Percentiles rank a stretch among this genome's conserved stretches.
Conservation (phyloP, 2,888 invertebrate genomes). For the Syrista parreyssii region DNA sequence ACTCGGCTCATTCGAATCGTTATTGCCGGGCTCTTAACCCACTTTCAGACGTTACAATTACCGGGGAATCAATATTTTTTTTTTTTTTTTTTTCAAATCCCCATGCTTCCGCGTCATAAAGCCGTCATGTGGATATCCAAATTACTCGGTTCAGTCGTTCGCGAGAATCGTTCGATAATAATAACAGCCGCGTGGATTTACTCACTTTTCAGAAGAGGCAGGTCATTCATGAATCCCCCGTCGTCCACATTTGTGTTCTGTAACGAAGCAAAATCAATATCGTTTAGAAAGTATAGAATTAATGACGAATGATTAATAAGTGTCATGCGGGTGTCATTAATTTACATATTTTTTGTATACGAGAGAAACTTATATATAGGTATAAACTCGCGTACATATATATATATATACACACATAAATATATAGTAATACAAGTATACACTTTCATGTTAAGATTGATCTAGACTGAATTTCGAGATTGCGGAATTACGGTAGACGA, state of each 20-base stretch:
- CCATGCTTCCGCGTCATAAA: background rate
- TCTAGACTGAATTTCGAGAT: slow-evolving; percentile 6
- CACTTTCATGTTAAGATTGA: background rate
- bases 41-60: background rate
- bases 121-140: background rate
- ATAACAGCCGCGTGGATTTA: slow-evolving; percentile 42
- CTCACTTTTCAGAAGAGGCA: slow-evolving; percentile 92
- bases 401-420: slow-evolving; percentile 11
- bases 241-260: slow-evolving; percentile 89
- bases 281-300: background rate
- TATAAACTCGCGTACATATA: background rate
- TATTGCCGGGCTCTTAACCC: background rate
- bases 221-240: slow-evolving; percentile 89
- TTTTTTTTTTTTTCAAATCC: background rate
- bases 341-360: background rate
- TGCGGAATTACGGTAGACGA: slow-evolving; percentile 13
- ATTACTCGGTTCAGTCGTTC: background rate
- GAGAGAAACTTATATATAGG: no score
- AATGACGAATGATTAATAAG: background rate
- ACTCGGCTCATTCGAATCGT: background rate
- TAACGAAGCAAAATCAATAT: slow-evolving; percentile 44
- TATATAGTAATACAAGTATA: slow-evolving; percentile 12
- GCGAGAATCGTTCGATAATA: background rate
- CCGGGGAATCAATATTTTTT: background rate
- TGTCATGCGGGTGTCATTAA: background rate